Conservation (phyloP, 2,888 invertebrate genomes). For the Heteromurus nitidus region DNA sequence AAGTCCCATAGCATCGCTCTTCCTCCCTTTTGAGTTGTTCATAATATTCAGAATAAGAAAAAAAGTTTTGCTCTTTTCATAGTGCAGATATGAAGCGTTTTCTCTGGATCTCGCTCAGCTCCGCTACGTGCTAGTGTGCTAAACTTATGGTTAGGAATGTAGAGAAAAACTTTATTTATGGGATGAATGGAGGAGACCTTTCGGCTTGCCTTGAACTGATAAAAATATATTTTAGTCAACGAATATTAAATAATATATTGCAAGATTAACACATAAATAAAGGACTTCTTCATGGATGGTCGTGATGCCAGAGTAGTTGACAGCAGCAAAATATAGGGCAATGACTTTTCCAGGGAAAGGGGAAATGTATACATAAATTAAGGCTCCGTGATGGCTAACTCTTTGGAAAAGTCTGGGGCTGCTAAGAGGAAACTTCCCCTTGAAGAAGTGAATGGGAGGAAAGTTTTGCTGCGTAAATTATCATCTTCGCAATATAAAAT, state of each 20-base stretch:
- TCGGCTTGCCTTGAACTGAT: not conserved
- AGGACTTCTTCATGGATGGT: not conserved
- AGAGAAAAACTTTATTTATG: conserved; percentile 28
- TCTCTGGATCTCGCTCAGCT: not conserved
- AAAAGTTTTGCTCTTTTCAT: not conserved
- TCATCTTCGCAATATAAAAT: not conserved
- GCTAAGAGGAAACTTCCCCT: not conserved
- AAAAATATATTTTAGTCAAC: not conserved
- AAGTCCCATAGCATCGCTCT: no score
- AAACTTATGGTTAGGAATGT: not conserved
- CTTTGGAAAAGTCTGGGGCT: not conserved
- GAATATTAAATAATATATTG: not conserved
- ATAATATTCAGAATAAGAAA: not conserved
- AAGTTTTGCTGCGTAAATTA: conserved; percentile 18
- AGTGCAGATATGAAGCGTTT: not conserved
- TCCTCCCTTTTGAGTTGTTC: not conserved
- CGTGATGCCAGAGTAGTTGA: not conserved
- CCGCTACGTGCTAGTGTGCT: not conserved
- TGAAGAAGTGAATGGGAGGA: not conserved
- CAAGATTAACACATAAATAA: not conserved
- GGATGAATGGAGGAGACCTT: not conserved
- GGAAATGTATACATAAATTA: not conserved
- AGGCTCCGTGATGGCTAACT: not conserved
- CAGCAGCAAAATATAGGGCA: not conserved
- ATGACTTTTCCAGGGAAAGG: not conserved